Percentiles rank a stretch among this genome's conserved stretches.
phyloP scores from a whole-genome alignment of 2,113 vertebrate genomes.

The Pseudopodoces humilis region DNA sequence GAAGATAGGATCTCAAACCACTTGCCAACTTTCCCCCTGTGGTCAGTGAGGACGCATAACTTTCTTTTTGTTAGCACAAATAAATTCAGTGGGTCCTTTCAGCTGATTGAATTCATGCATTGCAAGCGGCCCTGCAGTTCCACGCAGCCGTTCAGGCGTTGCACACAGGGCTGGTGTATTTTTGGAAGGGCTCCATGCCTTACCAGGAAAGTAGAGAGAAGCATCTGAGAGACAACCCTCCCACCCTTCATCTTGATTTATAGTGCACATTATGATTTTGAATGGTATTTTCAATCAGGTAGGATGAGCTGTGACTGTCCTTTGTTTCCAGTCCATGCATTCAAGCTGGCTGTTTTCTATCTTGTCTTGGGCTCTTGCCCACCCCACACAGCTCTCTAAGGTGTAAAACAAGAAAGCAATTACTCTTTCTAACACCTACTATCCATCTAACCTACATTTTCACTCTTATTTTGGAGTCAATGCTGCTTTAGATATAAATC shows the following conservation, averaged over 20 bases:
- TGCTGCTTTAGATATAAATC: constrained; percentile 19
- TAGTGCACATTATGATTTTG: background rate
- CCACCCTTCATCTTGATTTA: background rate
- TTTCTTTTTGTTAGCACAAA: background rate
- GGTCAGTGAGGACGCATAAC: background rate
- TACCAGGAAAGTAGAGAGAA: background rate
- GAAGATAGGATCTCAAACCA: background rate
- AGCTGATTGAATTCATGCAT: background rate
- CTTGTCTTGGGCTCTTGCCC: background rate
- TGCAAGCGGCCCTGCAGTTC: background rate
- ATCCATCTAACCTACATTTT: background rate
- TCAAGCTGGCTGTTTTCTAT: background rate
- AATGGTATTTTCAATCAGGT: background rate
- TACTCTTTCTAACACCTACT: background rate
- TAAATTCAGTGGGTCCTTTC: background rate
- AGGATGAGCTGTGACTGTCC: background rate
- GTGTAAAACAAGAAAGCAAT: background rate
- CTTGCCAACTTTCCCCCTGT: background rate
- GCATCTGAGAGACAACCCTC: background rate
- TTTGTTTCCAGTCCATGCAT: background rate
- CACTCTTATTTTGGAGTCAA: background rate
- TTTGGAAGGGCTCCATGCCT: background rate
- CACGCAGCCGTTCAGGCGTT: accelerated
- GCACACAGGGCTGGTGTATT: background rate
- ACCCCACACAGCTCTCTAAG: background rate